These are phyloP conservation scores for Caloenas nicobarica DNA, from an alignment of 2,113 vertebrate genomes.

Conservation along the genomic window DNA sequence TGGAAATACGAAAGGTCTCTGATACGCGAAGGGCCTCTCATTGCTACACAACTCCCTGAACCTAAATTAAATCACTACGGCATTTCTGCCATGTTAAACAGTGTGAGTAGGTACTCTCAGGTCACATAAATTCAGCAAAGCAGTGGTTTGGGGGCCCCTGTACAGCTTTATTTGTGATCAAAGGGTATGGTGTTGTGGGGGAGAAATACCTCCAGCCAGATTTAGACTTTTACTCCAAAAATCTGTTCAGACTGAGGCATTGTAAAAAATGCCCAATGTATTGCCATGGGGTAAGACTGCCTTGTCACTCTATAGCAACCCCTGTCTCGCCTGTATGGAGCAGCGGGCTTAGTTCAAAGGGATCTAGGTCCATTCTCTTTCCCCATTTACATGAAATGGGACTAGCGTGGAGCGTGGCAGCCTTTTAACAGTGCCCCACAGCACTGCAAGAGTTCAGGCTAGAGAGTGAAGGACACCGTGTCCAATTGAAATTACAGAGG, in stretches of 20 bases:
- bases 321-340: slow-evolving; percentile 25
- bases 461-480: slow-evolving; percentile 53
- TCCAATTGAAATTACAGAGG: slow-evolving; percentile 72
- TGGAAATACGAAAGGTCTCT: not conserved
- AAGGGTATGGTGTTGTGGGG: slow-evolving; percentile 22
- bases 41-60: not conserved
- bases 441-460: slow-evolving; percentile 60
- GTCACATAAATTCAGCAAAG: slow-evolving; percentile 54
- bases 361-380: slow-evolving; percentile 54
- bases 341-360: slow-evolving; percentile 63
- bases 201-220: slow-evolving; percentile 45
- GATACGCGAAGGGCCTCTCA: not conserved
- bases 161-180: slow-evolving; percentile 45
- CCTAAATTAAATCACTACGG: slow-evolving; percentile 42
- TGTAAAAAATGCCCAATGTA: slow-evolving; percentile 17
- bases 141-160: slow-evolving; percentile 12
- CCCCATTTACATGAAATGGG: slow-evolving; percentile 67
- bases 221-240: slow-evolving; percentile 45
- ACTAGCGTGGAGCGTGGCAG: slow-evolving; percentile 61
- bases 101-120: slow-evolving; percentile 27
- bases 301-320: slow-evolving; percentile 44
- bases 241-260: not conserved
- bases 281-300: slow-evolving; percentile 26
- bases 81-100: slow-evolving; percentile 52
- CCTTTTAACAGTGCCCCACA: slow-evolving; percentile 62